Percentiles rank a stretch among this genome's conserved stretches.
phyloP scores from a whole-genome alignment of 2,797 vertebrate species.

The Liparis tanakae region DNA sequence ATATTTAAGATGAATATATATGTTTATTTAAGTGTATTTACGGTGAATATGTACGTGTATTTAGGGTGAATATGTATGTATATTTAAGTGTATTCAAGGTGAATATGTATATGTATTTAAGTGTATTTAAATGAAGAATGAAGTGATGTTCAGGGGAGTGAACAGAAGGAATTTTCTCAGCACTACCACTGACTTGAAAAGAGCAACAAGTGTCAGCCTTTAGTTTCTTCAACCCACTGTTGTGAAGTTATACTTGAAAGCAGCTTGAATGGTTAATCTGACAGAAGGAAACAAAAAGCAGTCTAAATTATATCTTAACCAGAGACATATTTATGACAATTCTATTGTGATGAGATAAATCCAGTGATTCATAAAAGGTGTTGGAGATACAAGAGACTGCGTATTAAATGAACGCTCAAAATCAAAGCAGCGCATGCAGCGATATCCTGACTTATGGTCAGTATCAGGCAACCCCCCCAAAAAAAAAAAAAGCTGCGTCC shows the following conservation, averaged over 20 bases:
- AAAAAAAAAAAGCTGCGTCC: too few species aligned
- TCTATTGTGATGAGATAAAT: background rate
- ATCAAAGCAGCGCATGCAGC: background rate
- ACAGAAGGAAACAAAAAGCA: slow-evolving; percentile 2
- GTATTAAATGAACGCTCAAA: background rate
- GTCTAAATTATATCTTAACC: background rate
- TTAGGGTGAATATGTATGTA: too few species aligned
- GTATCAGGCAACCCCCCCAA: background rate
- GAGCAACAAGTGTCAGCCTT: background rate
- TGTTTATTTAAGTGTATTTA: too few species aligned
- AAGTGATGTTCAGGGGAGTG: too few species aligned
- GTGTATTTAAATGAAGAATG: too few species aligned
- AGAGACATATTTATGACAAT: background rate
- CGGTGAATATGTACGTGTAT: too few species aligned
- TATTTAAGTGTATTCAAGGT: too few species aligned
- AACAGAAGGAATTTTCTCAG: too few species aligned
- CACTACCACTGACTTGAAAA: background rate
- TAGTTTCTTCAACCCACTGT: background rate
- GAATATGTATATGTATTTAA: too few species aligned
- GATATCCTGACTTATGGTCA: background rate
- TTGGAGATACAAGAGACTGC: background rate
- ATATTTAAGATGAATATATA: too few species aligned
- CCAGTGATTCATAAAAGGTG: background rate
- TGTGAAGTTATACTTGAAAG: background rate
- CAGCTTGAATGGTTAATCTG: slow-evolving; percentile 1